Evolutionary conservation across 1,140 invertebrate species (phyloP), one percentile per base, ranked within the genome.

Genomic region (Gryon sp.): DNA sequence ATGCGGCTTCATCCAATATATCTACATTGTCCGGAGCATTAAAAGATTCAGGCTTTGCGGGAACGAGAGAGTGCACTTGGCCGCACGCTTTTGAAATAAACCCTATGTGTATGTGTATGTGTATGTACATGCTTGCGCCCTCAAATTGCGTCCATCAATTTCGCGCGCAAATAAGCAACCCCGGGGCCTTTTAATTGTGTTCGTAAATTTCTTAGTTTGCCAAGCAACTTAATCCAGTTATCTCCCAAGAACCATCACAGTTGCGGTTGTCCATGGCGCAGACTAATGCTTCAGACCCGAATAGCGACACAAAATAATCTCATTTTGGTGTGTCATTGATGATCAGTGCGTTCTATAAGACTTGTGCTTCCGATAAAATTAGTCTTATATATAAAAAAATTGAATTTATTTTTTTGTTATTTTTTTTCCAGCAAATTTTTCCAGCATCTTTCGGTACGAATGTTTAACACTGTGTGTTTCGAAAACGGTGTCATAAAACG

Each of bases 1-100:
- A 75, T 60, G 62, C 20, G 53, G 53, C 55, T 66, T 75, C 70
- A 46, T 53, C 30, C 62, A 60, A 66, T 75, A 75, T 63, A 66
- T 60, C 43, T 41, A 24, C 45, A 60, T 53, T 66, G 53, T 59
- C 52, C 60, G 52, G 45, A 43, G 70, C 46, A 66, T 66, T 66
- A 75, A 75, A 75, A 75, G 70, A 74, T 74, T 70, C 45, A 55
- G 48, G 28, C 12, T 34, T 45, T 28, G 15, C 4, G 9, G 34
- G 22, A n/a, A n/a, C n/a, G n/a, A n/a, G n/a, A n/a, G n/a, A n/a
- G n/a, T n/a, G 11, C 9, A 22, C 2, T 8, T 30, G 26, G 2
- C 26, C 9, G 28, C 4, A 26, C 12, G 7, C 16, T 53, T 16
- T 43, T 9, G 11, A 46, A 28, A 40, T 38, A 28, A 38, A 28